Conservation (phyloP, 2,888 invertebrate genomes). For the Eurois occulta region DNA sequence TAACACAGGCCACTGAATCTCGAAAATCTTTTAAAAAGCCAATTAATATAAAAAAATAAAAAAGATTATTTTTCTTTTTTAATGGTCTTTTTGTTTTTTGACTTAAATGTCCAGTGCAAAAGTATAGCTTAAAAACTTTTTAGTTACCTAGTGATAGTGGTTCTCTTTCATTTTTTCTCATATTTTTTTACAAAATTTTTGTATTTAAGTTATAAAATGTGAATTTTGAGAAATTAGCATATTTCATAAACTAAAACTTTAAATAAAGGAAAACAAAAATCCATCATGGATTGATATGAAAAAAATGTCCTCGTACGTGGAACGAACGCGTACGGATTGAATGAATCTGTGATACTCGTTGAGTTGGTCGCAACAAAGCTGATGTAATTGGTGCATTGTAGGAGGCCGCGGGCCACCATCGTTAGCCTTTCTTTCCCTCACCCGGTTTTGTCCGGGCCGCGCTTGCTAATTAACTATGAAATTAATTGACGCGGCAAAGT, state of each 20-base stretch:
- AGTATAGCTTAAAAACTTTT: background rate
- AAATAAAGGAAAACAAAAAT: slow-evolving; percentile 39
- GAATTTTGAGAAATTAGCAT: background rate
- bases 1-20: background rate
- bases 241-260: background rate
- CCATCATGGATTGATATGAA: background rate
- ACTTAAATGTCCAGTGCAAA: background rate
- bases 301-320: slow-evolving; percentile 18
- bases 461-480: slow-evolving; percentile 90
- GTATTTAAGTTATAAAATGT: background rate
- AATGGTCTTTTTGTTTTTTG: background rate
- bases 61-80: background rate
- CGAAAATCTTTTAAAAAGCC: background rate
- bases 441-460: slow-evolving; percentile 86
- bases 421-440: slow-evolving; percentile 89
- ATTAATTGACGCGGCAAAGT: slow-evolving; percentile 91
- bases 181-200: background rate
- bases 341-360: slow-evolving; percentile 77
- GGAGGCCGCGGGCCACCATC: slow-evolving; percentile 84
- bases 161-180: too few species aligned
- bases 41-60: slow-evolving; percentile 3
- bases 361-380: slow-evolving; percentile 81
- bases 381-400: slow-evolving; percentile 89
- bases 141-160: background rate
- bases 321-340: slow-evolving; percentile 64